phyloP scores from a whole-genome alignment of 2,888 invertebrate genomes.

The Helleia helle region DNA sequence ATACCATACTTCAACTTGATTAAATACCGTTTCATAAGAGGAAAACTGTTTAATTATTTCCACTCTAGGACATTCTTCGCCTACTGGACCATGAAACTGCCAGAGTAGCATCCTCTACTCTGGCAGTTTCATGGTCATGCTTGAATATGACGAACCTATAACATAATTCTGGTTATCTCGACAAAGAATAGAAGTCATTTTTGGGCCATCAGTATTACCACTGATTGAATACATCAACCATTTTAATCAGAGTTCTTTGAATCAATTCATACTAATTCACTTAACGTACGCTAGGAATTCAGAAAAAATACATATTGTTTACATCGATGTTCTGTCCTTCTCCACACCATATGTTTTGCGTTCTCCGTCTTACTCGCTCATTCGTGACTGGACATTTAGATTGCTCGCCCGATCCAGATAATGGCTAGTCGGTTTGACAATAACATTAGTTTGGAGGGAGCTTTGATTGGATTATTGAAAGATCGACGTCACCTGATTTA shows the following conservation, averaged over 20 bases:
- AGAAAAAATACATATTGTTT: constrained; percentile 12
- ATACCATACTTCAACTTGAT: no score
- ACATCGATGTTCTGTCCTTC: constrained; percentile 25
- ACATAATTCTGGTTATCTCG: no score
- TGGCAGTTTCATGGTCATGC: no score
- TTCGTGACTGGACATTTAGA: constrained; percentile 61
- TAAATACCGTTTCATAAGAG: no score
- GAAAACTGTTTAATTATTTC: no score
- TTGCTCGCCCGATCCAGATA: constrained; percentile 48
- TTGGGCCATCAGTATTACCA: no score
- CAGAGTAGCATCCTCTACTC: no score
- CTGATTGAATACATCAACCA: no score
- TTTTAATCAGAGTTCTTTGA: background rate
- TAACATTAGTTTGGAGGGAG: constrained; percentile 59
- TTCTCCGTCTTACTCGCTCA: constrained; percentile 22
- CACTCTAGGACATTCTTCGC: no score
- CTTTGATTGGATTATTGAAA: constrained; percentile 68
- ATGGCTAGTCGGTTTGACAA: constrained; percentile 61
- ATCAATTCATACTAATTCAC: background rate
- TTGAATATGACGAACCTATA: no score
- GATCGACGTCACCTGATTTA: constrained; percentile 56
- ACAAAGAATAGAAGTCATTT: no score
- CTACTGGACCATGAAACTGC: no score
- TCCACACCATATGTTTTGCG: constrained; percentile 23
- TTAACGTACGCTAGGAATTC: background rate